Evolutionary conservation across 1,140 invertebrate genomes (phyloP).

Genomic region (Drosophila bipectinata): DNA sequence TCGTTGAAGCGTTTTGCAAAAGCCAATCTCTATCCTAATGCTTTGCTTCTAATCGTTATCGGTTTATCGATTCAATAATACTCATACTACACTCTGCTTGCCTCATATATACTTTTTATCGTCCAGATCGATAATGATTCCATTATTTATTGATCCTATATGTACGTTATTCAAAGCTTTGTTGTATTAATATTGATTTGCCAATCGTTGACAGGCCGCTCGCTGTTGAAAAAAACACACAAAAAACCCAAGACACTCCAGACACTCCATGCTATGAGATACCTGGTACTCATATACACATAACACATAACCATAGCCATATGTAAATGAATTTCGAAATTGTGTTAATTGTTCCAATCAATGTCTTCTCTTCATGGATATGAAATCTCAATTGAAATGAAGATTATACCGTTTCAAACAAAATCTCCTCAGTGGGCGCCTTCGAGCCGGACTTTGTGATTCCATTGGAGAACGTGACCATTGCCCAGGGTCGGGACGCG

Average conservation of each 20-base stretch:
- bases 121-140: slow-evolving; percentile 7
- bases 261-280: too few species aligned
- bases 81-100: slow-evolving; percentile 10
- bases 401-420: slow-evolving; percentile 83
- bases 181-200: slow-evolving; percentile 33
- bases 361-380: slow-evolving; percentile 75
- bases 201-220: slow-evolving; percentile 47
- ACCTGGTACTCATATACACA: too few species aligned
- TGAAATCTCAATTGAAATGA: slow-evolving; percentile 70
- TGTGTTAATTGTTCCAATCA: slow-evolving; percentile 75
- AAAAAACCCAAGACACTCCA: not conserved
- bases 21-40: slow-evolving; percentile 28
- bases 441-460: slow-evolving; percentile 93
- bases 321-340: slow-evolving; percentile 49
- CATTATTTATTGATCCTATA: slow-evolving; percentile 6
- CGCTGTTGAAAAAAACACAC: not conserved
- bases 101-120: slow-evolving; percentile 1
- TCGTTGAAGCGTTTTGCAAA: slow-evolving; percentile 39
- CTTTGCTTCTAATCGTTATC: slow-evolving; percentile 14
- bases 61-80: not conserved
- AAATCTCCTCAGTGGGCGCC: slow-evolving; percentile 84
- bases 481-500: slow-evolving; percentile 93
- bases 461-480: slow-evolving; percentile 93
- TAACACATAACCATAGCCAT: not conserved
- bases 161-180: slow-evolving; percentile 38